These are phyloP conservation scores for Dysidea cf. avara DNA, from an alignment of 37 sponge, comb jelly and placozoan species.

Conservation along the genomic window DNA sequence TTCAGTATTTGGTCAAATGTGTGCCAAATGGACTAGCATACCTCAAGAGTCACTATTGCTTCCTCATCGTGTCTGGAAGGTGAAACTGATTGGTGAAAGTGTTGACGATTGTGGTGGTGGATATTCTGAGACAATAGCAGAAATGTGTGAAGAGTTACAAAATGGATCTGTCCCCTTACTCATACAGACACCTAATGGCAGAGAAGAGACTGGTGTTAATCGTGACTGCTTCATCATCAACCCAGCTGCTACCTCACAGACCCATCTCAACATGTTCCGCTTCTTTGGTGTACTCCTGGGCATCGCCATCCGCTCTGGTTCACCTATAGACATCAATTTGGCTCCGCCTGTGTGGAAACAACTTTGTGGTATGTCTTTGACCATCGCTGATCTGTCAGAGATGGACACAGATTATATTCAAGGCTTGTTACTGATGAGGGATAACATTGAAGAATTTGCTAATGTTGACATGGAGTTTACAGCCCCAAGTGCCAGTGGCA, in stretches of 20 bases:
- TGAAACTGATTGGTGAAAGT: slow-evolving; percentile 95
- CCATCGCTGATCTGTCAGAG: slow-evolving; percentile 80
- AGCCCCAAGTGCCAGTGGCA: slow-evolving; percentile 85
- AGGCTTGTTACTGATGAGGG: slow-evolving; percentile 71
- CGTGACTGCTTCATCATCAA: slow-evolving; percentile 94
- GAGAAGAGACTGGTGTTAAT: slow-evolving; percentile 92
- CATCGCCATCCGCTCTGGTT: slow-evolving; percentile 88
- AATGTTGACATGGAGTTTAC: slow-evolving; percentile 80
- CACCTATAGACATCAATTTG: slow-evolving; percentile 77
- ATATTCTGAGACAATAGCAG: slow-evolving; percentile 93
- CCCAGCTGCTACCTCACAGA: slow-evolving; percentile 69
- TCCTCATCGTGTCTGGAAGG: slow-evolving; percentile 95
- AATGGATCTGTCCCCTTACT: slow-evolving; percentile 83
- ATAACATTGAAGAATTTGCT: slow-evolving; percentile 78
- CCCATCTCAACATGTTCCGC: slow-evolving; percentile 87
- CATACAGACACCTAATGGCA: slow-evolving; percentile 94
- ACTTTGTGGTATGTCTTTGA: slow-evolving; percentile 76
- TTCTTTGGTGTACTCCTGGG: slow-evolving; percentile 89
- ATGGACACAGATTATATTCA: slow-evolving; percentile 90
- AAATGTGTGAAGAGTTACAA: slow-evolving; percentile 97
- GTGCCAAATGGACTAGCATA: slow-evolving; percentile 75
- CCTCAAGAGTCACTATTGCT: slow-evolving; percentile 69
- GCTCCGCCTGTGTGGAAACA: slow-evolving; percentile 97
- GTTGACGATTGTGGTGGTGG: slow-evolving; percentile 97
- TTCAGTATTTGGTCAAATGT: slow-evolving; percentile 91